Percentiles rank a stretch among this genome's conserved stretches.
Evolutionary conservation across 2,888 invertebrate species (phyloP).

Genomic region (Drosophila neutralis): DNA sequence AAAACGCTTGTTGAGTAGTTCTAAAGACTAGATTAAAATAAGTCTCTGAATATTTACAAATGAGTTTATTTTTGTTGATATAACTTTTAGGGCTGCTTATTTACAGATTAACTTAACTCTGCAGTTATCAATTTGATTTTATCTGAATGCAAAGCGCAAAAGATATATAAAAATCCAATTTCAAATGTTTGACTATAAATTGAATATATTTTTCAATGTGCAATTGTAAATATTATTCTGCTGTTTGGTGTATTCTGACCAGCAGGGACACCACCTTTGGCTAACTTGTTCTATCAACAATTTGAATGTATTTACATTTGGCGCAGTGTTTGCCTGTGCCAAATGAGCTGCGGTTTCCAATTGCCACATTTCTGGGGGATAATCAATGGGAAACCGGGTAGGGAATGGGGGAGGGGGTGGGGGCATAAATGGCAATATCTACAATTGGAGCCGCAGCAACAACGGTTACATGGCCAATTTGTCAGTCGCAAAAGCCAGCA

Average conservation of each 20-base stretch:
- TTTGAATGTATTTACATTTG: constrained; percentile 14
- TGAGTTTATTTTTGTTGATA: background rate
- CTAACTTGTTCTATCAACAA: constrained; percentile 5
- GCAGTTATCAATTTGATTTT: background rate
- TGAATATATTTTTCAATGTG: background rate
- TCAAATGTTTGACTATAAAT: background rate
- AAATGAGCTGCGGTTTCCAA: constrained; percentile 29
- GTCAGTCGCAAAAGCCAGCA: constrained; percentile 3
- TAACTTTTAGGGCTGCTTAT: constrained; percentile 5
- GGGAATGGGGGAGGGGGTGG: background rate
- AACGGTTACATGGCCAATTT: constrained; percentile 13
- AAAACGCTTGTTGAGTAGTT: too few species aligned
- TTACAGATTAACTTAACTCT: background rate
- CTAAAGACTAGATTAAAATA: too few species aligned
- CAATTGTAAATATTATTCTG: constrained; percentile 14
- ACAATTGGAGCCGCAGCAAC: background rate
- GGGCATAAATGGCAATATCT: constrained; percentile 5
- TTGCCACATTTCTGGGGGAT: constrained; percentile 1
- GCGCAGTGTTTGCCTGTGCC: background rate
- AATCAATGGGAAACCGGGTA: background rate
- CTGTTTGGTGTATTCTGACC: background rate
- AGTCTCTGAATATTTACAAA: background rate
- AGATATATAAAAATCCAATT: background rate
- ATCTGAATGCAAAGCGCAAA: background rate
- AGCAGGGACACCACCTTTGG: background rate